These are phyloP conservation scores for Ochropleura leucogaster DNA, from an alignment of 2,888 invertebrate species.

Conservation along the genomic window DNA sequence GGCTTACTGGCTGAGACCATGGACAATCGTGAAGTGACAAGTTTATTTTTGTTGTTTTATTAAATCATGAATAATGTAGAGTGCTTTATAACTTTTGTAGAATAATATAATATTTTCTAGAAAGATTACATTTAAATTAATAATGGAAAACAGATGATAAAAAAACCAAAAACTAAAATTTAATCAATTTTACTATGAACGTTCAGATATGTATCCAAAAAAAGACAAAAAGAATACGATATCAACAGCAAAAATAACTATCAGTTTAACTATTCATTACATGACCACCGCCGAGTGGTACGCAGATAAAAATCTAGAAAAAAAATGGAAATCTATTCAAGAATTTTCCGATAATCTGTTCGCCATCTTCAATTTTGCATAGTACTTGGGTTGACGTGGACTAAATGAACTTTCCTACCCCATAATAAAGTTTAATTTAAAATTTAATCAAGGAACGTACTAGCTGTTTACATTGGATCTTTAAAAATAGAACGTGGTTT, in stretches of 20 bases:
- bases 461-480: conserved; percentile 26
- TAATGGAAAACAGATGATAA: not conserved
- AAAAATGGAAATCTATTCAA: conserved; percentile 27
- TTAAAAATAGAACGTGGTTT: conserved; percentile 37
- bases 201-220: not conserved
- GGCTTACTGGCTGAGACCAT: not conserved
- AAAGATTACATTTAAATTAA: not conserved
- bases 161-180: no score
- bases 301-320: conserved; percentile 27
- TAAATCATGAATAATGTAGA: conserved; percentile 20
- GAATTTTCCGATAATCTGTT: conserved; percentile 56
- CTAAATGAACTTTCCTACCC: conserved; percentile 43
- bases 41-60: conserved; percentile 29
- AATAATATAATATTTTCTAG: conserved; percentile 2
- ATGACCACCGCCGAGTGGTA: conserved; percentile 4
- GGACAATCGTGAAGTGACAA: conserved; percentile 12
- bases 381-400: conserved; percentile 44
- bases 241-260: not conserved
- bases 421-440: conserved; percentile 63
- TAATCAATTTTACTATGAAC: no score
- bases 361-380: conserved; percentile 42
- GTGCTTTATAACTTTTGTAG: not conserved
- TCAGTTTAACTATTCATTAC: not conserved
- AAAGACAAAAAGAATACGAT: not conserved
- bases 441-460: conserved; percentile 60